phyloP scores from a whole-genome alignment of 1,140 invertebrate genomes.

The Anthonomus grandis region DNA sequence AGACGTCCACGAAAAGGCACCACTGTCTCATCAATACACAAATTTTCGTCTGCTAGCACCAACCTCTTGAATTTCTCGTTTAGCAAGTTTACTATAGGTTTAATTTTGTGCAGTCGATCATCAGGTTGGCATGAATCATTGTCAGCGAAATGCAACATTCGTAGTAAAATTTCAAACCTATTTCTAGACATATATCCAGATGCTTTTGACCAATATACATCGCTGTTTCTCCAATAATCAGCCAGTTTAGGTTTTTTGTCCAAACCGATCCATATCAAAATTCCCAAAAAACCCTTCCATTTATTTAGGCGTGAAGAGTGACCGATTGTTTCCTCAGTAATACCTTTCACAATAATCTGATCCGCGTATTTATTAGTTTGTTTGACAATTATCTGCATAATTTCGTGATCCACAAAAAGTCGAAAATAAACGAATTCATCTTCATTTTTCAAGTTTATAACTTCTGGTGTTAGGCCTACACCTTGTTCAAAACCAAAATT shows the following conservation, averaged over 20 bases:
- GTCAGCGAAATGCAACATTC: slow-evolving; percentile 28
- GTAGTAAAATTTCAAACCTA: too few species aligned
- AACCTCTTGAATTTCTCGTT: slow-evolving; percentile 30
- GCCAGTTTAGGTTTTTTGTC: too few species aligned
- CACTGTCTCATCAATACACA: too few species aligned
- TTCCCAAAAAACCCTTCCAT: too few species aligned
- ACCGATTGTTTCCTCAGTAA: slow-evolving; percentile 26
- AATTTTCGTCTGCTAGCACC: slow-evolving; percentile 1
- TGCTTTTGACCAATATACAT: slow-evolving; percentile 16
- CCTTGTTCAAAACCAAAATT: background rate
- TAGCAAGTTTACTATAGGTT: slow-evolving; percentile 22
- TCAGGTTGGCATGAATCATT: slow-evolving; percentile 24
- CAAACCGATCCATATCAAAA: too few species aligned
- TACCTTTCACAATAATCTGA: too few species aligned
- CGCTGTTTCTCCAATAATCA: slow-evolving; percentile 11
- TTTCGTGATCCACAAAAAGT: background rate
- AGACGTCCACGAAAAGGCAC: slow-evolving; percentile 6
- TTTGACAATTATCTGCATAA: background rate
- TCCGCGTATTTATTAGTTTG: background rate
- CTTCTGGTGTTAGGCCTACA: background rate
- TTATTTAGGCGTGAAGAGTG: slow-evolving; percentile 3
- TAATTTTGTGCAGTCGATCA: slow-evolving; percentile 28
- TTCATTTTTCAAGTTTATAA: background rate
- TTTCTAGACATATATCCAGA: too few species aligned
- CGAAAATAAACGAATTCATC: too few species aligned